Evolutionary conservation across 2,113 vertebrate species (phyloP).

Genomic region (Heterotilapia buettikoferi): DNA sequence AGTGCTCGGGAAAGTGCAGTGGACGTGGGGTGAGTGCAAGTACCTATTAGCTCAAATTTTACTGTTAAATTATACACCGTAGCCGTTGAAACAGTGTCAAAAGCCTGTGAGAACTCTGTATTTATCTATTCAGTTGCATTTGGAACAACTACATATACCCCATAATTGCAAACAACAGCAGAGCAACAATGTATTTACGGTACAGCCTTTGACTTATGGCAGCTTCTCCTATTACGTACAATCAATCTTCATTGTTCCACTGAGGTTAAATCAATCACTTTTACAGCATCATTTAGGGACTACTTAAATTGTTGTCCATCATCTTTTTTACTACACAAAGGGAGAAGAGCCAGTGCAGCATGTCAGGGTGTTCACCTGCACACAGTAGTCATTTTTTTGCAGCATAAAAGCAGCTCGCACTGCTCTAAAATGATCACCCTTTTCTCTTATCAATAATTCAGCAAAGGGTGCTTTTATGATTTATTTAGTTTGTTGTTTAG

Average conservation of each 20-base stretch:
- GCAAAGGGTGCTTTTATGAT: constrained; percentile 19
- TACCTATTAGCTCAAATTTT: background rate
- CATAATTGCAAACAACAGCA: background rate
- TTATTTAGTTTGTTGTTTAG: constrained; percentile 32
- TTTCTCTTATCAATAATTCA: constrained; percentile 34
- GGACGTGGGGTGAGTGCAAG: constrained; percentile 84
- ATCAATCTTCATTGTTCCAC: constrained; percentile 47
- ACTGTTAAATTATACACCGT: constrained; percentile 12
- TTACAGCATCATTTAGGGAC: constrained; percentile 45
- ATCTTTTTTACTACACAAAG: constrained; percentile 20
- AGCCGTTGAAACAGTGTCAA: background rate
- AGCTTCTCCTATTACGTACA: background rate
- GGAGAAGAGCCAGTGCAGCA: background rate
- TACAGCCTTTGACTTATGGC: background rate
- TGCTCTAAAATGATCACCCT: constrained; percentile 19
- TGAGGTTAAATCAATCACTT: constrained; percentile 36
- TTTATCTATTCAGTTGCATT: constrained; percentile 6
- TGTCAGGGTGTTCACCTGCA: background rate
- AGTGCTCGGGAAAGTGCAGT: constrained; percentile 84
- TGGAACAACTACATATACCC: background rate
- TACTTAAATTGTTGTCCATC: constrained; percentile 41
- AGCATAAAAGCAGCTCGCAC: background rate
- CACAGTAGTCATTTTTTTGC: background rate
- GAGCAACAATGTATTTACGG: background rate
- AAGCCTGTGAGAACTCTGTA: background rate